Conservation (phyloP, 1,140 invertebrate genomes). For the Solenopsis fugax region DNA sequence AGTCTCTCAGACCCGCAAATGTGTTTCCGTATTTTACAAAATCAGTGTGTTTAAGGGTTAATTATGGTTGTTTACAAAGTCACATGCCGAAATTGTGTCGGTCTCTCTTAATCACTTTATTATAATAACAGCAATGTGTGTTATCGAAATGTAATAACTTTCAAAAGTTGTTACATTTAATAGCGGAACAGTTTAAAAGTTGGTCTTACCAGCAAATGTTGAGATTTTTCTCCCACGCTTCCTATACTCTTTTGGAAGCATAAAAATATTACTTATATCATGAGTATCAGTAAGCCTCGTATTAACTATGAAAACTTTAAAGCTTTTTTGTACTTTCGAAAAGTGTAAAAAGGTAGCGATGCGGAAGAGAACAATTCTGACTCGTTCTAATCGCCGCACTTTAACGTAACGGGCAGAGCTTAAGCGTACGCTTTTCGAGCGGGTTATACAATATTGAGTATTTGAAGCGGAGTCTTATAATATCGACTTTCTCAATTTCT, state of each 20-base stretch:
- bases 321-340: background rate
- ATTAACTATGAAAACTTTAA: background rate
- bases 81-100: too few relatives aligned
- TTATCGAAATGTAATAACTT: conserved; percentile 18
- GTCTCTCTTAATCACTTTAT: background rate
- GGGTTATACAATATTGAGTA: conserved; percentile 26
- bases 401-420: conserved; percentile 16
- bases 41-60: too few relatives aligned
- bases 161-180: background rate
- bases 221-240: background rate
- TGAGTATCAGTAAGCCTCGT: background rate
- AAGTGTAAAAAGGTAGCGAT: conserved; percentile 31
- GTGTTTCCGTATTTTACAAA: too few relatives aligned
- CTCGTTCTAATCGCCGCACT: conserved; percentile 21
- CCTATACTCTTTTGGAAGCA: background rate
- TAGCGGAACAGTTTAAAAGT: conserved; percentile 43
- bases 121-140: background rate
- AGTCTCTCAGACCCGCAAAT: too few relatives aligned
- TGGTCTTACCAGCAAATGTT: conserved; percentile 1
- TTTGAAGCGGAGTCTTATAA: conserved; percentile 8
- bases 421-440: background rate
- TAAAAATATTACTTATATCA: conserved; percentile 7
- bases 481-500: conserved; percentile 14
- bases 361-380: conserved; percentile 1
- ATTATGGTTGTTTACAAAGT: too few relatives aligned